These are phyloP conservation scores for Edolisoma coerulescens DNA, from an alignment of 2,113 vertebrate species.

Conservation along the genomic window DNA sequence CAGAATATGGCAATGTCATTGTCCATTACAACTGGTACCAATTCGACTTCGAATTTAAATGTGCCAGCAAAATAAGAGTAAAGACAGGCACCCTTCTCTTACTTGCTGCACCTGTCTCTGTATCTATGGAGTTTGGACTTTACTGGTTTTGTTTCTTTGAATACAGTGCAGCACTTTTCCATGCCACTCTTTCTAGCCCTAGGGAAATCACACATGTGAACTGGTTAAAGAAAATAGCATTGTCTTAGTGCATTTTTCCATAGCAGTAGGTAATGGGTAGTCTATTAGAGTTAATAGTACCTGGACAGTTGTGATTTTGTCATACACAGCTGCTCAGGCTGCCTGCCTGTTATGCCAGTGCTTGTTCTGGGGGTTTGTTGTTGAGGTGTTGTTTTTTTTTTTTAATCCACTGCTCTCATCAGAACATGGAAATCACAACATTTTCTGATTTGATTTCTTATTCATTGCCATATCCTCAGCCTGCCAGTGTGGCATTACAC, in stretches of 20 bases:
- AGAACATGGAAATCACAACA: not conserved
- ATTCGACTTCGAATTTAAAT: not conserved
- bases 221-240: not conserved
- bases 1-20: not conserved
- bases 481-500: not conserved
- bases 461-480: not conserved
- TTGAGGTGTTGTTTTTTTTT: not conserved
- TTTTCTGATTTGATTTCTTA: not conserved
- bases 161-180: not conserved
- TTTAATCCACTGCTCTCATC: not conserved
- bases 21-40: not conserved
- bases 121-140: not conserved
- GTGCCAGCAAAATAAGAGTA: not conserved
- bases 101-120: not conserved
- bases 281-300: not conserved
- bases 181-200: not conserved
- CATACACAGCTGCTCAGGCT: not conserved
- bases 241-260: not conserved
- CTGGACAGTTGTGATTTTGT: not conserved
- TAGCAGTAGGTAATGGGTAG: not conserved
- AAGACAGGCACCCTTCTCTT: not conserved
- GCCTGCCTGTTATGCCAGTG: not conserved
- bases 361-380: not conserved
- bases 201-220: not conserved
- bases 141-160: not conserved